phyloP scores from a whole-genome alignment of 2,113 vertebrate species.

The Urocitellus parryii region DNA sequence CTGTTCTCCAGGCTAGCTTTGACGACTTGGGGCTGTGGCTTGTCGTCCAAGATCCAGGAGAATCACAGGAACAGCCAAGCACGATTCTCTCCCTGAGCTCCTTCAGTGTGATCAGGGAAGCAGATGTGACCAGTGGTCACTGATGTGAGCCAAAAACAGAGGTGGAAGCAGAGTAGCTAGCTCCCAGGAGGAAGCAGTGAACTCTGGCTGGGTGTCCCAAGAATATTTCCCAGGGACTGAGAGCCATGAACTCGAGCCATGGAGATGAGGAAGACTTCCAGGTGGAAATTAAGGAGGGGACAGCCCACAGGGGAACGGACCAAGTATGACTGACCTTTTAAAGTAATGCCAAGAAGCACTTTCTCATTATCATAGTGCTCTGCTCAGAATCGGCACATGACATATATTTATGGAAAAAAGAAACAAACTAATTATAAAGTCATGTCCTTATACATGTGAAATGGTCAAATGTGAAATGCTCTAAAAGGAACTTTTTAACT shows the following conservation, averaged over 20 bases:
- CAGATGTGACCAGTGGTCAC: not conserved
- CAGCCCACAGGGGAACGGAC: not conserved
- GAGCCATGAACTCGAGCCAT: not conserved
- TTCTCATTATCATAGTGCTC: not conserved
- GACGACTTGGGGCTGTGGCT: not conserved
- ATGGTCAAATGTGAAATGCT: not conserved
- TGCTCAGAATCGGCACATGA: not conserved
- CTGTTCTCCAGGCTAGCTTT: not conserved
- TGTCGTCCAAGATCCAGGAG: not conserved
- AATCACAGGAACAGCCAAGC: not conserved
- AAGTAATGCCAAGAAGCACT: not conserved
- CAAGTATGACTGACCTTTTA: constrained; percentile 39
- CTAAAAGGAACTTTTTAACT: not conserved
- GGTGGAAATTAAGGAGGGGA: not conserved
- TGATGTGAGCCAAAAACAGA: not conserved
- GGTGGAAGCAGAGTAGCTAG: not conserved
- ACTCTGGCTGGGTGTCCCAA: not conserved
- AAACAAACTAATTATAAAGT: not conserved
- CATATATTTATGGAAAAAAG: not conserved
- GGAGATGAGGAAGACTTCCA: not conserved
- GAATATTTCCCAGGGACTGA: not conserved
- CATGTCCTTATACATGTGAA: not conserved
- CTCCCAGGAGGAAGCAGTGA: not conserved
- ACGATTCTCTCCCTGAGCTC: not conserved
- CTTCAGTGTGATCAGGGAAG: not conserved